Evolutionary conservation across 2,888 invertebrate genomes (phyloP).

Genomic region (Andrena chrysosceles): DNA sequence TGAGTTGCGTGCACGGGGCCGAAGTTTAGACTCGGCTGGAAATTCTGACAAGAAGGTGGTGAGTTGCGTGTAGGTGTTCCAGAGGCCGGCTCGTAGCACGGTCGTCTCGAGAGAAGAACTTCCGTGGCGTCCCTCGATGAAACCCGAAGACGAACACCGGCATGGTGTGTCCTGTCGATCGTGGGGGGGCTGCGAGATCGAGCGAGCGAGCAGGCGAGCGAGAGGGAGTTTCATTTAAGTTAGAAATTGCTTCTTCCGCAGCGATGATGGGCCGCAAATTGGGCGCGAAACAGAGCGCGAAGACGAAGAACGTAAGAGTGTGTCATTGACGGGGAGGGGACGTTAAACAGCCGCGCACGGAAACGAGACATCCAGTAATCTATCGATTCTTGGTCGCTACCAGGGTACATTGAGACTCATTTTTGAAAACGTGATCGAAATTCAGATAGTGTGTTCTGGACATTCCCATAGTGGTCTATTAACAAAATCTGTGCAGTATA

Average conservation of each 20-base stretch:
- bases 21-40: slow-evolving; percentile 40
- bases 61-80: slow-evolving; percentile 62
- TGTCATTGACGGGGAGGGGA: slow-evolving; percentile 17
- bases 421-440: background rate
- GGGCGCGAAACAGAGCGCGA: slow-evolving; percentile 83
- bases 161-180: slow-evolving; percentile 69
- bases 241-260: slow-evolving; percentile 85
- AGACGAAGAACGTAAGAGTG: slow-evolving; percentile 70
- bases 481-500: too few species aligned
- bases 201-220: slow-evolving; percentile 69
- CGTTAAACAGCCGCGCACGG: slow-evolving; percentile 37
- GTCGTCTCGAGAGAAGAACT: slow-evolving; percentile 54
- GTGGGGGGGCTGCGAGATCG: slow-evolving; percentile 27
- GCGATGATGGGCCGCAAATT: slow-evolving; percentile 85
- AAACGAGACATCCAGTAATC: slow-evolving; percentile 38
- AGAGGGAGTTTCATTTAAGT: slow-evolving; percentile 84
- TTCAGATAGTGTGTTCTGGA: background rate
- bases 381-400: slow-evolving; percentile 46
- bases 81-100: slow-evolving; percentile 33
- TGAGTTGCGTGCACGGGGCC: slow-evolving; percentile 47
- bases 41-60: slow-evolving; percentile 57
- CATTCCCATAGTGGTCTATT: too few species aligned
- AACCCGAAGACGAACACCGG: slow-evolving; percentile 56
- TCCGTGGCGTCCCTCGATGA: slow-evolving; percentile 59
- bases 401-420: background rate